Evolutionary conservation across 2,113 vertebrate species (phyloP), one percentile per base, ranked within the genome.

Genomic region (Arizona elegans): DNA sequence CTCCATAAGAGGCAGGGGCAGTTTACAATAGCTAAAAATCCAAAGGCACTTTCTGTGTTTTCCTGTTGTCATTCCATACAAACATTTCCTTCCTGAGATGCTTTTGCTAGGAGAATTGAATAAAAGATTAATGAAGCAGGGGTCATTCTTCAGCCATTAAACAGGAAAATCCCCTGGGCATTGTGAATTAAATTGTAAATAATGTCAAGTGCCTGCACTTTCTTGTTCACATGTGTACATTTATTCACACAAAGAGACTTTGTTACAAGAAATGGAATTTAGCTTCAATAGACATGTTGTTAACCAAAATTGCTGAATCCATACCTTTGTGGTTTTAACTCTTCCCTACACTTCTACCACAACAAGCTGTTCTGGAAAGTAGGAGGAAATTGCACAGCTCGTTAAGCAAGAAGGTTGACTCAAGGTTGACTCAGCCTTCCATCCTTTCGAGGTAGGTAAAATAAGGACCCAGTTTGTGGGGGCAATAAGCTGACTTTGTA

Each of bases 191-290:
- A 53, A 2, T 43, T 55, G 13, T 75, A 43, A 53, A 89, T 89
- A 43, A 70, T 47, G 15, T 70, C 3, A 38, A 26, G 8, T 65
- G 12, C 2, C 12, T 88, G 88, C 43, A 53, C 19, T 26, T 81
- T 55, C 58, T 81, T 50, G 17, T 29, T 9, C 59, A 26, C 89
- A 8, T 7, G 11, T 17, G 53, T n/a, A 17, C 87, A 38, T n/a
- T 54, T n/a, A 54, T 9, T 8, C 87, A 21, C 38, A 26, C 38
- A 62, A 12, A 87, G 56, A 81, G 43, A 21, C 89, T 7, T 50
- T 43, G 0, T 21, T 89, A 87, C 38, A 88, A 55, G 13, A 75
- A 92, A 93, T 94, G 33, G 81, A 1, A 52, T 91, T 92, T 95
- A 50, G 47, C 24, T 26, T 47, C 62, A 19, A 11, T 38, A 50